Base-by-base conservation (phyloP, 2,888 invertebrate species). In the Cremastinae sp. region DNA sequence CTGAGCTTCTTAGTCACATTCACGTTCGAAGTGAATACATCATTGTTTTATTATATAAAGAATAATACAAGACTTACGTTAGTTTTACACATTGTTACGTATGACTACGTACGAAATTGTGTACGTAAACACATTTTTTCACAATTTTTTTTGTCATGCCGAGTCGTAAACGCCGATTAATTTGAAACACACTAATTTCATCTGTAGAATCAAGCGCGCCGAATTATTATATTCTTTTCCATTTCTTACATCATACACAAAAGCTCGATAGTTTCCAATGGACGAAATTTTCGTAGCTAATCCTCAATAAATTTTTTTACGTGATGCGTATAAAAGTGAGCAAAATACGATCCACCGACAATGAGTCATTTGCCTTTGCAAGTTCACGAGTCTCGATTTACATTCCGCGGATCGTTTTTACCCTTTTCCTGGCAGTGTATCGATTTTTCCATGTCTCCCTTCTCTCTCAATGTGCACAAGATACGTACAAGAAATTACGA, bases 221-320 rank as follows among this genome's bases (percentile, higher is more conserved):
- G 49, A 62, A 56, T 66, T 64, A 12, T 36, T 62, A 62, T 47
- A 9, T 65, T 58, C 53, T 10, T 53, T 43, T 41, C 53, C 61
- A 70, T 59, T 73, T 77, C 78, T 80, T 75, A 76, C 69, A 77
- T 62, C 72, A 81, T 81, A 83, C 81, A 84, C 80, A 84, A 84
- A 89, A 89, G 87, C 88, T 88, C 87, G 89, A 83, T 84, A 85
- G 84, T 85, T 28, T 86, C 83, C 81, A 75, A 84, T 88, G 88
- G 87, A 88, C 88, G 88, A 86, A 87, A 87, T 87, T 73, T 47
- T 73, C 41, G 47, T 69, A 69, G 69, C 69, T 72, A 68, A 36
- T 72, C 28, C 38, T 69, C 59, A 38, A 69, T 58, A 65, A 76
- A 68, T 54, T 36, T 36, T 34, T 18, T n/a, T 14, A 41, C 38